Conservation (phyloP, 2,113 vertebrate species). For the Plecotus auritus region DNA sequence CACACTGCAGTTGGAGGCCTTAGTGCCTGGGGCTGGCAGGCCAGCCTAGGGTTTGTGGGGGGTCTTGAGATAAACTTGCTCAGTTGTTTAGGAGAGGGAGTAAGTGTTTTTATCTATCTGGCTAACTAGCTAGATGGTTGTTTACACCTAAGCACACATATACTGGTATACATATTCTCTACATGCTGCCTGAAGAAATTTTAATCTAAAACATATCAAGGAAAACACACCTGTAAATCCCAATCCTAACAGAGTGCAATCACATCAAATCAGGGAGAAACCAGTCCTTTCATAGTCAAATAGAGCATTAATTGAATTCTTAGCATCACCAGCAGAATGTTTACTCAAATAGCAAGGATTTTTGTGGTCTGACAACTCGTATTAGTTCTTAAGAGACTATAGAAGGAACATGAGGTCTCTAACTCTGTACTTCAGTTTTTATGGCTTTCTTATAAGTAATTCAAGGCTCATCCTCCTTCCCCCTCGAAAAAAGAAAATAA, state of each 20-base stretch:
- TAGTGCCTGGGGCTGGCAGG: background rate
- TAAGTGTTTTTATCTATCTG: background rate
- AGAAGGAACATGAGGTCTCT: background rate
- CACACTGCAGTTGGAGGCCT: slow-evolving; percentile 41
- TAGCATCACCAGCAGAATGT: background rate
- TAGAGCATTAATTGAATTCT: slow-evolving; percentile 36
- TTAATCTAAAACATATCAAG: background rate
- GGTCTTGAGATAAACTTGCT: background rate
- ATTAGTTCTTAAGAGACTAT: slow-evolving; percentile 7
- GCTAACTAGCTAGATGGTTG: background rate
- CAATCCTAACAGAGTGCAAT: background rate
- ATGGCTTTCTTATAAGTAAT: background rate
- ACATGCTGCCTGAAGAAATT: background rate
- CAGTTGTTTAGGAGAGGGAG: background rate
- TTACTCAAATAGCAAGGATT: background rate
- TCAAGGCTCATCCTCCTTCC: accelerated
- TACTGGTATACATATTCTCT: background rate
- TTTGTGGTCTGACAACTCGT: background rate
- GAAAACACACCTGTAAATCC: background rate
- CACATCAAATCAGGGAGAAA: background rate
- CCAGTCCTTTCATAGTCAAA: background rate
- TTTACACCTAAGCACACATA: background rate
- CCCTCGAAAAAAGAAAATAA: background rate
- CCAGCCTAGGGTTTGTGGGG: background rate
- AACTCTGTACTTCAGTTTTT: slow-evolving; percentile 22